A percentile compares a stretch with the other conserved stretches of the same genome.
Evolutionary conservation across 2,797 vertebrate genomes (phyloP).

Genomic region (Pogoniulus pusillus): DNA sequence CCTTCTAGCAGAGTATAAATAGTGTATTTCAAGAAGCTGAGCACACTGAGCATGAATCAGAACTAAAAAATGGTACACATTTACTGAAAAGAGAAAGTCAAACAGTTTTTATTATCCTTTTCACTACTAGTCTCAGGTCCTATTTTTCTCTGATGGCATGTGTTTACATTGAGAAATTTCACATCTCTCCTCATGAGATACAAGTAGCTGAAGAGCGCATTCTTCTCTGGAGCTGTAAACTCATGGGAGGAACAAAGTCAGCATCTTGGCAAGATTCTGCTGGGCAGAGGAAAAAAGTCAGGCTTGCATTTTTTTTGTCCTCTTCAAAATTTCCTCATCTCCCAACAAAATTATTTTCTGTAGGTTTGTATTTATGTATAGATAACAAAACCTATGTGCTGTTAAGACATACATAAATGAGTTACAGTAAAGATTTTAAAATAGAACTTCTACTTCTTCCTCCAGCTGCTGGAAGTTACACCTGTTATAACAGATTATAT

Average conservation of each 20-base stretch:
- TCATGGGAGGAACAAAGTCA: background rate
- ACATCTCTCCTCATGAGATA: background rate
- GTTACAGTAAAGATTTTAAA: background rate
- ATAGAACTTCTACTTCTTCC: background rate
- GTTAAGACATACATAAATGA: background rate
- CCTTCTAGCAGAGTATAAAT: background rate
- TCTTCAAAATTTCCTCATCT: background rate
- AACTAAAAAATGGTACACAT: background rate
- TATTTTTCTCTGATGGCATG: background rate
- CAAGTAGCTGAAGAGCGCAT: background rate
- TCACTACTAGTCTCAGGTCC: background rate
- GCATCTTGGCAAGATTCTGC: accelerated
- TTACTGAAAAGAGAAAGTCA: background rate
- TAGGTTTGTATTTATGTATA: background rate
- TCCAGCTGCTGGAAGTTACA: background rate
- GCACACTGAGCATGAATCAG: background rate
- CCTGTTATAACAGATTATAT: background rate
- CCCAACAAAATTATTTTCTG: background rate
- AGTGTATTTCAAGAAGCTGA: background rate
- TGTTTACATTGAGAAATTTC: background rate
- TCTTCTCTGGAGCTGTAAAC: background rate
- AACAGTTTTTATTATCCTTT: background rate
- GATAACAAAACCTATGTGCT: background rate
- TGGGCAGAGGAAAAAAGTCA: background rate
- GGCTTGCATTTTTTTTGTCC: background rate